Base-by-base conservation (phyloP, 2,888 invertebrate species). In the Andrena marginata region DNA sequence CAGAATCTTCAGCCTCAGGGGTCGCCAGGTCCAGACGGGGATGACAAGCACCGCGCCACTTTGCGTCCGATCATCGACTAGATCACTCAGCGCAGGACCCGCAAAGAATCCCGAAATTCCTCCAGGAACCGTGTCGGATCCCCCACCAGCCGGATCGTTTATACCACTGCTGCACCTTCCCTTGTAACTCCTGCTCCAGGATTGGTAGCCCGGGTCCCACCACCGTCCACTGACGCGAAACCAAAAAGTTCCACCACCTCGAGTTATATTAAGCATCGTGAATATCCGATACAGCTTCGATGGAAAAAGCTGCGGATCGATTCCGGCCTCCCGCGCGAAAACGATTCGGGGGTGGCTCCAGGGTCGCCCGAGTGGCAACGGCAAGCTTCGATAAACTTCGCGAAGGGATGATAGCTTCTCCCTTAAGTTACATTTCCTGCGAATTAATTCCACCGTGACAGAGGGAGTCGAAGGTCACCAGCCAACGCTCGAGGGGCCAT, bases 61-160 rank as follows among this genome's bases (percentile, higher is more conserved):
- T 81, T 82, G 73, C 80, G 85, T 80, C 64, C 79, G 76, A 82
- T 87, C 79, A 71, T 35, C 76, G 84, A 88, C 89, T 89, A 79
- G 87, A 84, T 80, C 79, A 71, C 59, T 76, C 81, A 26, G 42
- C 60, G 82, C 83, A 86, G 83, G 85, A 86, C 72, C 72, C 70
- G 62, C 71, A 48, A 78, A 51, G 79, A 56, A 87, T 90, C 89
- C 89, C 90, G 88, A 85, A 89, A 88, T 91, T 92, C 91, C 90
- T 92, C 90, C 91, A 90, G 92, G 91, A 92, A 90, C 77, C 80
- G 77, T 64, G 33, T 82, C 73, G 62, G 16, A 79, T 74, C 86
- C 90, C 42, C 89, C 87, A 84, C 90, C 83, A 77, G 31, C 20
- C 64, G 60, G 72, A 62, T 67, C 42, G 59, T 65, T 54, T 13